These are phyloP conservation scores for Macrobrachium nipponense DNA, from an alignment of 1,140 invertebrate species.

Conservation along the genomic window DNA sequence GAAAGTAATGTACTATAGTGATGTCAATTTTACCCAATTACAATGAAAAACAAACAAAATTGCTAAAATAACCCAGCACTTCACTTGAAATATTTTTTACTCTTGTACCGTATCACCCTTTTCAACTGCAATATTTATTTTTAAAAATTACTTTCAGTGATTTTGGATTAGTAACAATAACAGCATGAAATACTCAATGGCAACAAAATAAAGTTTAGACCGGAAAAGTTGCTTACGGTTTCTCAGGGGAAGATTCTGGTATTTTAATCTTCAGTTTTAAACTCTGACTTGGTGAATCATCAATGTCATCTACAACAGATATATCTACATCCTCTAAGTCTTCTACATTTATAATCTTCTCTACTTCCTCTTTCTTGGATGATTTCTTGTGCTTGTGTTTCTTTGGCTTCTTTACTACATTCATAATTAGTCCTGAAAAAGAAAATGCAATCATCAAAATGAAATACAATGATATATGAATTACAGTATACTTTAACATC, in stretches of 20 bases:
- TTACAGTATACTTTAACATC: no score
- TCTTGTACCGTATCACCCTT: no score
- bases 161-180: background rate
- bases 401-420: conserved; percentile 31
- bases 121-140: background rate
- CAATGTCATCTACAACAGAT: conserved; percentile 38
- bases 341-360: conserved; percentile 50
- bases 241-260: conserved; percentile 35
- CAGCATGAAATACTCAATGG: background rate
- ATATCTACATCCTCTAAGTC: conserved; percentile 49
- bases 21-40: no score
- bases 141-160: background rate
- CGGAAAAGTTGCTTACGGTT: background rate
- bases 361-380: conserved; percentile 48
- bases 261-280: conserved; percentile 44
- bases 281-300: conserved; percentile 29
- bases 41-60: no score
- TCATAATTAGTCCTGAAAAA: conserved; percentile 11
- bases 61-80: no score
- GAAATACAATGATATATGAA: no score
- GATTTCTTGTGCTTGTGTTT: conserved; percentile 48
- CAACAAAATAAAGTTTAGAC: no score
- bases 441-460: no score
- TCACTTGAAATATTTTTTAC: no score
- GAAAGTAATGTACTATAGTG: no score